Conservation (phyloP, 35 echinoderm and acorn worm genomes). For the Apostichopus japonicus region DNA sequence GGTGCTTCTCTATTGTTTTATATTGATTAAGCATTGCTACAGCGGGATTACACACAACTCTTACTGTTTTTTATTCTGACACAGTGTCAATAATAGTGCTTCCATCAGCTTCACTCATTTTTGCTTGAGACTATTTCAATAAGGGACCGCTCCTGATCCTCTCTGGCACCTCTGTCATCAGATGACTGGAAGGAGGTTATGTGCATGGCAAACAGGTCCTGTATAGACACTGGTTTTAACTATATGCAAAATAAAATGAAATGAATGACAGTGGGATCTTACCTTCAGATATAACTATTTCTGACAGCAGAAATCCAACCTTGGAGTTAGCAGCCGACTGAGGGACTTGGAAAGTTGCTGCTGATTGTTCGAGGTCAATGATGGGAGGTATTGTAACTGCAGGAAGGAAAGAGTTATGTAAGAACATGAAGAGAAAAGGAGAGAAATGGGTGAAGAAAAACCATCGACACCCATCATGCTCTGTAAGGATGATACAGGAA, state of each 20-base stretch:
- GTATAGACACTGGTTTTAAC: conserved; percentile 57
- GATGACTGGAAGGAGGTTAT: conserved; percentile 55
- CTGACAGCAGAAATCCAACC: conserved; percentile 83
- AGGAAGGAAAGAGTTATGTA: neutral
- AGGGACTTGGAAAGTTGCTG: conserved; percentile 77
- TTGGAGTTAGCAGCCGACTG: conserved; percentile 92
- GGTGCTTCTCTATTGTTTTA: no score
- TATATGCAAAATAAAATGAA: neutral
- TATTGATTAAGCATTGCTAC: no score
- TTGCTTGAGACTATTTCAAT: conserved; percentile 66
- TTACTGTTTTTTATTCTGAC: no score
- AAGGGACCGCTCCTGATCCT: conserved; percentile 34
- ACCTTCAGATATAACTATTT: conserved; percentile 78
- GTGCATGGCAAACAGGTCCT: conserved; percentile 86
- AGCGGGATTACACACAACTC: no score
- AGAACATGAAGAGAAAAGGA: neutral
- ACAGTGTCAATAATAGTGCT: no score
- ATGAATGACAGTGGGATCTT: conserved; percentile 6
- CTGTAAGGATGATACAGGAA: no score
- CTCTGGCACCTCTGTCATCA: conserved; percentile 69
- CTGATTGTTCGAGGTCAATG: conserved; percentile 52
- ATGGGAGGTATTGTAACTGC: conserved; percentile 70
- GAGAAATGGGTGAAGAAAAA: neutral
- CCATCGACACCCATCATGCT: no score
- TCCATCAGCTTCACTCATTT: no score